Conservation (phyloP, 2,113 vertebrate species). For the Camelus dromedarius region DNA sequence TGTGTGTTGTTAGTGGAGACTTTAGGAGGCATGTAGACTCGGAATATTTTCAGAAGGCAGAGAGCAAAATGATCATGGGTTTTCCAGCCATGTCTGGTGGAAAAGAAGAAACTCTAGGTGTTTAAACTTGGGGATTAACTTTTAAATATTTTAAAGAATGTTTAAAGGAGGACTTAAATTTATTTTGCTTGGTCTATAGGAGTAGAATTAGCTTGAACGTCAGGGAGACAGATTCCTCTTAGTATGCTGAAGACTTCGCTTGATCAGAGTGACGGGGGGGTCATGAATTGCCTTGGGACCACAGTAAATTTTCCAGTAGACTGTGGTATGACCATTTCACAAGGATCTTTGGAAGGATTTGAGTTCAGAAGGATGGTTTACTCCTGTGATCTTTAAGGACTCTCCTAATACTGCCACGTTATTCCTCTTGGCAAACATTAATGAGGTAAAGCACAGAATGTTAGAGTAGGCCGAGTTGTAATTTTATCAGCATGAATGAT, state of each 20-base stretch:
- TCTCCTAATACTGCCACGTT: not conserved
- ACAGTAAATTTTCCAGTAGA: not conserved
- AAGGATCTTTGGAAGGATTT: not conserved
- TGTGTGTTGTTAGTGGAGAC: not conserved
- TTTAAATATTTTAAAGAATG: not conserved
- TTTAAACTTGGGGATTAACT: not conserved
- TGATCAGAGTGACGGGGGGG: not conserved
- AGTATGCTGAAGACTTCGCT: not conserved
- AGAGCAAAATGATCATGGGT: not conserved
- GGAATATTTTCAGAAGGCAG: not conserved
- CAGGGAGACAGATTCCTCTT: not conserved
- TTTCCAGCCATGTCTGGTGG: not conserved
- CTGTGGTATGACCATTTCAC: not conserved
- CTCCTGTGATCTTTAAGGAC: not conserved
- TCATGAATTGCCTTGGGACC: not conserved
- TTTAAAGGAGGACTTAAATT: not conserved
- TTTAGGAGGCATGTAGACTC: not conserved
- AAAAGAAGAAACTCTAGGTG: not conserved
- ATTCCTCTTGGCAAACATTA: not conserved
- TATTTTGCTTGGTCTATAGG: not conserved
- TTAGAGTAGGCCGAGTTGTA: not conserved
- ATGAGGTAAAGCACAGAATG: not conserved
- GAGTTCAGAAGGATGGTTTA: not conserved
- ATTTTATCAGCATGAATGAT: not conserved
- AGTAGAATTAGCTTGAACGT: conserved; percentile 15